Evolutionary conservation across 2,113 vertebrate species (phyloP).

Genomic region (Zingel zingel): DNA sequence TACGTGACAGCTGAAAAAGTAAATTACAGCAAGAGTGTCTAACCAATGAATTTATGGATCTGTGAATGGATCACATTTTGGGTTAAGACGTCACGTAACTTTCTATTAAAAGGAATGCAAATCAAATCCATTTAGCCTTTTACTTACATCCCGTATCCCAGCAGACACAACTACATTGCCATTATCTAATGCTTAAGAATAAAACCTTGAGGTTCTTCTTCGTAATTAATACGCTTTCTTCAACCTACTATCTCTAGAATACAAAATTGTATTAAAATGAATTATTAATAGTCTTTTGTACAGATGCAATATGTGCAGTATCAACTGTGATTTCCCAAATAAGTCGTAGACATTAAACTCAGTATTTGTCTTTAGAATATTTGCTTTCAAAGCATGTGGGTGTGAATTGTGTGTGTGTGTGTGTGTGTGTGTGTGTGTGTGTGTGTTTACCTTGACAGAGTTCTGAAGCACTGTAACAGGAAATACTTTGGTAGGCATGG

Average conservation of each 20-base stretch:
- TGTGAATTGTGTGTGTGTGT: neutral
- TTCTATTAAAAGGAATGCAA: neutral
- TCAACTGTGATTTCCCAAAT: neutral
- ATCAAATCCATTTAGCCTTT: neutral
- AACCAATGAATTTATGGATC: neutral
- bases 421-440: constrained; percentile 4
- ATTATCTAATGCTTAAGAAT: neutral
- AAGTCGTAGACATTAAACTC: neutral
- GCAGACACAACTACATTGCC: constrained; percentile 7
- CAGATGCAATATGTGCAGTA: neutral
- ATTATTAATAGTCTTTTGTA: neutral
- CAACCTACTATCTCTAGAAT: neutral
- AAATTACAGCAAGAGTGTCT: neutral
- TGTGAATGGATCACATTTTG: neutral
- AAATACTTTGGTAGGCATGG: constrained; percentile 88
- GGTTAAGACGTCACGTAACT: neutral
- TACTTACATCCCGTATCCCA: neutral
- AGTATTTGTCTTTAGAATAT: neutral
- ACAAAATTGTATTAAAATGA: neutral
- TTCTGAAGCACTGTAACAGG: constrained; percentile 90
- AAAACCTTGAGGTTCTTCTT: neutral
- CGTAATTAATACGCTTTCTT: constrained; percentile 1
- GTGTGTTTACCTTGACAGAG: constrained; percentile 86
- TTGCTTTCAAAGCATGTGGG: neutral
- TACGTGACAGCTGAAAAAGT: neutral